These are phyloP conservation scores for Orcinus orca DNA, from an alignment of 2,113 vertebrate species.

Conservation along the genomic window DNA sequence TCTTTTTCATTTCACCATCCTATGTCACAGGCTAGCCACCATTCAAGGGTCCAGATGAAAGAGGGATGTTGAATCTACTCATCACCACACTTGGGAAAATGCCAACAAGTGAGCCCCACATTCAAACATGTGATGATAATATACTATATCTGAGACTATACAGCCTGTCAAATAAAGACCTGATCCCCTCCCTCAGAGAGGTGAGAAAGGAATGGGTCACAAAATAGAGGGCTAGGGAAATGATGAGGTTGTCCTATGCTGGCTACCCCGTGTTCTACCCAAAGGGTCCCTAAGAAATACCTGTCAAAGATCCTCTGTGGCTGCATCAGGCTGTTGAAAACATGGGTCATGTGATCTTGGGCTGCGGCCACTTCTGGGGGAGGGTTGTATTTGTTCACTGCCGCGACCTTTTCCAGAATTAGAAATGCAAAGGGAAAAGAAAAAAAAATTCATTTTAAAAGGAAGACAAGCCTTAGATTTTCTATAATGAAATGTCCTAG, in stretches of 20 bases:
- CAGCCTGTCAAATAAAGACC: background rate
- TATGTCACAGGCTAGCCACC: background rate
- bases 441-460: background rate
- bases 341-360: constrained; percentile 88
- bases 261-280: constrained; percentile 25
- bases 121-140: accelerated
- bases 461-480: background rate
- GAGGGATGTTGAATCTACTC: background rate
- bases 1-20: background rate
- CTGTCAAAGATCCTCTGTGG: constrained; percentile 92
- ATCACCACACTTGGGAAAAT: background rate
- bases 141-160: accelerated
- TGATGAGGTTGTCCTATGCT: background rate
- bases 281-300: constrained; percentile 74
- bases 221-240: background rate
- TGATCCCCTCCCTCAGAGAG: background rate
- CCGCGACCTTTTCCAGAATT: constrained; percentile 85
- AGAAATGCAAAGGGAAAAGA: background rate
- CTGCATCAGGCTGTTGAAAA: constrained; percentile 86
- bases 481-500: background rate
- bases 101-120: background rate
- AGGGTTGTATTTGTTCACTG: constrained; percentile 90
- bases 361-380: constrained; percentile 91
- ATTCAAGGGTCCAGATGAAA: background rate
- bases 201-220: background rate